A percentile compares a stretch with the other conserved stretches of the same genome.
Evolutionary conservation across 2,888 invertebrate genomes (phyloP).

Genomic region (Tubulanus polymorphus): DNA sequence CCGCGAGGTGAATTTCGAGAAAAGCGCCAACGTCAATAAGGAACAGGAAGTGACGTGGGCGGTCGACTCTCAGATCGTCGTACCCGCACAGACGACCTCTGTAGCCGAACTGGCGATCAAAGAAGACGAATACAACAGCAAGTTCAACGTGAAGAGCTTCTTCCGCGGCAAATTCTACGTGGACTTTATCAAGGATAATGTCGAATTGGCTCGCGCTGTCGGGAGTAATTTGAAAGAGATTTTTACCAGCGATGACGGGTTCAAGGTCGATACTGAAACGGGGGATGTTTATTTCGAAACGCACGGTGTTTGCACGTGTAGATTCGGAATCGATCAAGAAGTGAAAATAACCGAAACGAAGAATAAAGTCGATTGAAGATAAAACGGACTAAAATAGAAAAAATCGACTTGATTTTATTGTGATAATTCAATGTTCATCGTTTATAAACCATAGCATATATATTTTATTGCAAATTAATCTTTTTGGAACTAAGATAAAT

Average conservation of each 20-base stretch:
- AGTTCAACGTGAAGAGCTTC: slow-evolving; percentile 44
- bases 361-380: no score
- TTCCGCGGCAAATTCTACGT: slow-evolving; percentile 48
- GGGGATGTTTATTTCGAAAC: slow-evolving; percentile 34
- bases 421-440: no score
- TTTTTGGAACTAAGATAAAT: no score
- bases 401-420: no score
- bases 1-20: background rate
- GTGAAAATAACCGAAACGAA: slow-evolving; percentile 49
- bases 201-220: slow-evolving; percentile 40
- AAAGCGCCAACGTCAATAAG: background rate
- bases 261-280: slow-evolving; percentile 28
- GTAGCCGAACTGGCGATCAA: slow-evolving; percentile 34
- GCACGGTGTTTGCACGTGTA: slow-evolving; percentile 49
- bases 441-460: no score
- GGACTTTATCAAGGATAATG: slow-evolving; percentile 46
- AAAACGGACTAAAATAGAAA: no score
- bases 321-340: slow-evolving; percentile 52
- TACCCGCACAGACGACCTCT: slow-evolving; percentile 10
- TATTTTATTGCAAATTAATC: no score
- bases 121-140: slow-evolving; percentile 48
- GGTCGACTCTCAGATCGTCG: background rate
- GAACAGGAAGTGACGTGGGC: background rate
- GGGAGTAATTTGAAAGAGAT: slow-evolving; percentile 44
- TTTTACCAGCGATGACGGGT: slow-evolving; percentile 37